Conservation (phyloP, 2,888 invertebrate species). For the Lycia hirtaria region DNA sequence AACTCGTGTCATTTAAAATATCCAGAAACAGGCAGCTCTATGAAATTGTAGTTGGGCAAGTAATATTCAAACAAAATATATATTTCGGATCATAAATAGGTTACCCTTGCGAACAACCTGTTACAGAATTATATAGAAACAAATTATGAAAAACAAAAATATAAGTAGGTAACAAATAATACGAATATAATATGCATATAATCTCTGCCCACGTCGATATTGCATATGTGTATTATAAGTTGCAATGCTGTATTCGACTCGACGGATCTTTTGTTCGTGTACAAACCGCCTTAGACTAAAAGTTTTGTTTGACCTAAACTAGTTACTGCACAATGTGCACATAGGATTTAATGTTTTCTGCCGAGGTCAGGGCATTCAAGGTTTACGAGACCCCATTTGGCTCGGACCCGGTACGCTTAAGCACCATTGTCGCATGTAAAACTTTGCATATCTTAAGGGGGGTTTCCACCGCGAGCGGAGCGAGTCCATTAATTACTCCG, state of each 20-base stretch:
- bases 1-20: too few species aligned
- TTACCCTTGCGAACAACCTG: too few species aligned
- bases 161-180: too few species aligned
- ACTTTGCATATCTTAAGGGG: conserved; percentile 12
- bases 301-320: background rate
- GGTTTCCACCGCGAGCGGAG: too few species aligned
- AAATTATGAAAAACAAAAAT: too few species aligned
- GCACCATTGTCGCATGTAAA: conserved; percentile 1
- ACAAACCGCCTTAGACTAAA: background rate
- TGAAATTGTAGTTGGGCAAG: too few species aligned
- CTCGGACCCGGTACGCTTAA: conserved; percentile 1
- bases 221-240: background rate
- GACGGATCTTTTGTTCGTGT: background rate
- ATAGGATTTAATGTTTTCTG: conserved; percentile 9
- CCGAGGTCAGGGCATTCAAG: conserved; percentile 4
- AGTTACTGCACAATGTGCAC: background rate
- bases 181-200: too few species aligned
- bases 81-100: too few species aligned
- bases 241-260: background rate
- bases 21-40: too few species aligned
- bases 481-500: too few species aligned
- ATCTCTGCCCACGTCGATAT: background rate
- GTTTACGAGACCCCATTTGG: conserved; percentile 11
- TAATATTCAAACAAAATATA: too few species aligned
- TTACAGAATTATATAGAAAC: too few species aligned